These are phyloP conservation scores for Chaunax sp. DNA, from an alignment of 2,797 vertebrate species.

Conservation along the genomic window DNA sequence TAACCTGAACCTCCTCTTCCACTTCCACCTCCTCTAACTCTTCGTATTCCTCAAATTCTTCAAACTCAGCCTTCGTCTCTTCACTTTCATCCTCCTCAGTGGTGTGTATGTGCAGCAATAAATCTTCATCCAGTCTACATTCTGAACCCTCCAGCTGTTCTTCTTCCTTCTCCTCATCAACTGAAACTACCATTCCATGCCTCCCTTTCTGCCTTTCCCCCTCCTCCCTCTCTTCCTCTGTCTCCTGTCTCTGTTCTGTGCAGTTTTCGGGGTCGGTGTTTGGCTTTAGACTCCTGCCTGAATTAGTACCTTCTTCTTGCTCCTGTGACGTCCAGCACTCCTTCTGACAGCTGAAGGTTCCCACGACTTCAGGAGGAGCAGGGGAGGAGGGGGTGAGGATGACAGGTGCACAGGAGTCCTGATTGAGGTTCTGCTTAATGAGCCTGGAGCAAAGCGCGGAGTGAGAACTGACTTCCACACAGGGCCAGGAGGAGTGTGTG, in stretches of 20 bases:
- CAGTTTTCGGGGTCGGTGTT: constrained; percentile 5
- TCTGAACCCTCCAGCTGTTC: not conserved
- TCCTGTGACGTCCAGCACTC: not conserved
- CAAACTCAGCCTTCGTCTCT: constrained; percentile 12
- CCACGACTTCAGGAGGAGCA: constrained; percentile 15
- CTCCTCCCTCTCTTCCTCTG: not conserved
- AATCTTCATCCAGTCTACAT: constrained; percentile 1
- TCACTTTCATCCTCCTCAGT: constrained; percentile 7
- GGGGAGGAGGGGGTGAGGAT: constrained; percentile 27
- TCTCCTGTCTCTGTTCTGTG: constrained; percentile 3
- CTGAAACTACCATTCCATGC: not conserved
- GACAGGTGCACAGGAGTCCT: constrained; percentile 18
- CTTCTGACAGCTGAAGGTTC: not conserved
- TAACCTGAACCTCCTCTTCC: constrained; percentile 55
- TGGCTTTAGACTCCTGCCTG: not conserved
- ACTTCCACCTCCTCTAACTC: constrained; percentile 43
- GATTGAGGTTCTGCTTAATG: constrained; percentile 63
- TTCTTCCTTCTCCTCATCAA: constrained; percentile 14
- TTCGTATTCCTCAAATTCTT: constrained; percentile 12
- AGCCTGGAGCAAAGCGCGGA: constrained; percentile 62
- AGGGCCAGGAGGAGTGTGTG: not conserved
- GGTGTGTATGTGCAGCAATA: not conserved
- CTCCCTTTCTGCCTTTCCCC: constrained; percentile 4
- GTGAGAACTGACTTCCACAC: constrained; percentile 55
- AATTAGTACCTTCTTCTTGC: constrained; percentile 24